These are phyloP conservation scores for Lasaia peninsularis DNA, from an alignment of 1,140 invertebrate species.

Conservation along the genomic window DNA sequence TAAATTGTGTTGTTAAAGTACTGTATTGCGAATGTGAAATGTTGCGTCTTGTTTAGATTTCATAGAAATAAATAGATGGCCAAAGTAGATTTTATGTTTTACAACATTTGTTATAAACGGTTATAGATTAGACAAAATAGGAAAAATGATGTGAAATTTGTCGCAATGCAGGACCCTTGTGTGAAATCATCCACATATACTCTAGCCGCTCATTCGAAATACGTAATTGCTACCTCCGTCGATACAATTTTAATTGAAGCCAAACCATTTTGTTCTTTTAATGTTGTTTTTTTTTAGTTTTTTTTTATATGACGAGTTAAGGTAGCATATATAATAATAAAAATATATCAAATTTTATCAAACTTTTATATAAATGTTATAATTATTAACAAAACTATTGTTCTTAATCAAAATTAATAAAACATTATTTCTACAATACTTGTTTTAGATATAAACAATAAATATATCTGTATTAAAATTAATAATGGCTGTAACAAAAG, in stretches of 20 bases:
- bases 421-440: too few species aligned
- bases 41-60: not conserved
- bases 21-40: not conserved
- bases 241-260: slow-evolving; percentile 33
- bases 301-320: not conserved
- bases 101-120: not conserved
- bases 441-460: too few species aligned
- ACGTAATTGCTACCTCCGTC: slow-evolving; percentile 50
- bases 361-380: too few species aligned
- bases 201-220: slow-evolving; percentile 51
- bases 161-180: slow-evolving; percentile 67
- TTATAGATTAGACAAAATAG: slow-evolving; percentile 35
- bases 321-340: too few species aligned
- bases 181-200: slow-evolving; percentile 45
- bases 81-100: not conserved
- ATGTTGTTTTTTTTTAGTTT: not conserved
- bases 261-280: not conserved
- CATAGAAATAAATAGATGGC: not conserved
- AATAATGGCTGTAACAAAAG: too few species aligned
- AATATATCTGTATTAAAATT: too few species aligned
- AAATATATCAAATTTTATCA: too few species aligned
- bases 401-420: too few species aligned
- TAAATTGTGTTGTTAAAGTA: slow-evolving; percentile 27
- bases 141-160: slow-evolving; percentile 56
- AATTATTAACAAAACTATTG: too few species aligned